phyloP scores from a whole-genome alignment of 2,797 vertebrate species.

The Huso huso region DNA sequence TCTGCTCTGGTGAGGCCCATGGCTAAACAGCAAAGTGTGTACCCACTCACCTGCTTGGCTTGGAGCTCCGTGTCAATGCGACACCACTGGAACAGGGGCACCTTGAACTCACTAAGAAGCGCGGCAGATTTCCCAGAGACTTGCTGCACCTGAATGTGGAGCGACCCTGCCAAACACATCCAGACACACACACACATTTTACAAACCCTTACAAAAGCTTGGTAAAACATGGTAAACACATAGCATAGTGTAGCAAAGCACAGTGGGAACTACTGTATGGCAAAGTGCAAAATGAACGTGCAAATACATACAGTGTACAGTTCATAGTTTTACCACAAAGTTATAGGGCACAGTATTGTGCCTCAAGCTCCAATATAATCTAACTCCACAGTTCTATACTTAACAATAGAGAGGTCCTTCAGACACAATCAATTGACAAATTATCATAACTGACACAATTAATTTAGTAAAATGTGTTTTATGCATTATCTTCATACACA shows the following conservation, averaged over 20 bases:
- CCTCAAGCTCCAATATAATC: no score
- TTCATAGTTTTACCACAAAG: neutral
- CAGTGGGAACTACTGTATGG: neutral
- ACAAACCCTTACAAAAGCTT: neutral
- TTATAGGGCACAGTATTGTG: neutral
- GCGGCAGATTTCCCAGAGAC: slow-evolving; percentile 39
- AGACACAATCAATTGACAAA: no score
- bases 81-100: slow-evolving; percentile 61
- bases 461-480: no score
- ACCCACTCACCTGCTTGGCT: slow-evolving; percentile 43
- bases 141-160: slow-evolving; percentile 58
- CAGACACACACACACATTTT: neutral
- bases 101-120: slow-evolving; percentile 40
- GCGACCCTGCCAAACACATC: slow-evolving; percentile 38
- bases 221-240: no score
- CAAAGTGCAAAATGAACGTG: no score
- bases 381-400: no score
- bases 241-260: neutral
- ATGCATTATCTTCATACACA: no score
- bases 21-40: neutral
- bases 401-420: no score
- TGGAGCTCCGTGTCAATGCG: slow-evolving; percentile 43
- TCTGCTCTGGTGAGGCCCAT: neutral
- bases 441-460: no score
- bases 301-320: no score